Conservation (phyloP, 1,140 invertebrate species). For the Meloidogyne exigua region DNA sequence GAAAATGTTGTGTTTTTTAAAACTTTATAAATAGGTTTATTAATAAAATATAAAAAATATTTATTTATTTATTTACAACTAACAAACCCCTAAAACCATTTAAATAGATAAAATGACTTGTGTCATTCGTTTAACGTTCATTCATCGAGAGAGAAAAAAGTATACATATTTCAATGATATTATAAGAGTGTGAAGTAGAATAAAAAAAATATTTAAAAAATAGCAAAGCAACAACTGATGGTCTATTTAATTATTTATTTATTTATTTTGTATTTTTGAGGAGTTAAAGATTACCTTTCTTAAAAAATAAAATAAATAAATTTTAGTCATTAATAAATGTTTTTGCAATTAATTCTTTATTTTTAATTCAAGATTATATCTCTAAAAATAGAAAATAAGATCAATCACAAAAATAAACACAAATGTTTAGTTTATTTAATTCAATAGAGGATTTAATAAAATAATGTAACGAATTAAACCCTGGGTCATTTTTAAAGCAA, state of each 20-base stretch:
- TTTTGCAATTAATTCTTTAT: not conserved
- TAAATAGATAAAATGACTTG: not conserved
- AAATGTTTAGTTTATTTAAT: not conserved
- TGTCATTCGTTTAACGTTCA: not conserved
- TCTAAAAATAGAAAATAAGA: not conserved
- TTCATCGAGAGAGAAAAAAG: not conserved
- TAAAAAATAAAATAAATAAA: not conserved
- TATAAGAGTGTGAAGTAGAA: not conserved
- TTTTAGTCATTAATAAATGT: not conserved
- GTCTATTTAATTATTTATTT: not conserved
- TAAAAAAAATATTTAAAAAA: not conserved
- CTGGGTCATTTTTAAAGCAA: too few relatives aligned
- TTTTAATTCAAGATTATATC: not conserved
- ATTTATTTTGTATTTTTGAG: not conserved
- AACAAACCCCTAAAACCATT: not conserved
- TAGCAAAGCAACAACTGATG: conserved; percentile 2
- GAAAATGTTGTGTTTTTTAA: not conserved
- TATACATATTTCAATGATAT: not conserved
- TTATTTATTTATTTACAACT: too few relatives aligned
- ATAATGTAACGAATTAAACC: not conserved
- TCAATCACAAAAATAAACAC: too few relatives aligned
- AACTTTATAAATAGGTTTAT: too few relatives aligned
- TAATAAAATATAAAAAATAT: too few relatives aligned
- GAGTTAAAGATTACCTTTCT: not conserved
- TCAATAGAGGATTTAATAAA: not conserved